Evolutionary conservation across 2,888 invertebrate genomes (phyloP).

Genomic region (Biston betularia): DNA sequence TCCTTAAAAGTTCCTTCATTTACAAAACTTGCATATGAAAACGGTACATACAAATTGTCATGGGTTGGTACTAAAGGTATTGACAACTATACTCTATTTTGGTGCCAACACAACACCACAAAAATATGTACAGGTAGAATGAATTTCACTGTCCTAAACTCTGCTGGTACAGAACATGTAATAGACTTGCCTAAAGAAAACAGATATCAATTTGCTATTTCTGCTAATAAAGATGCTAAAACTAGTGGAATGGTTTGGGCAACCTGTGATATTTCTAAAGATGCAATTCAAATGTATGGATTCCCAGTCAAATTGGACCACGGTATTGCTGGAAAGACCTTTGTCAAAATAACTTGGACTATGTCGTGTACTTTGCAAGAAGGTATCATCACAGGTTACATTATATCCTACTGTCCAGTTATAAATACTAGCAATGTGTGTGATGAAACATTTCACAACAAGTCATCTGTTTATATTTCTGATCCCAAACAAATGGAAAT

Average conservation of each 20-base stretch:
- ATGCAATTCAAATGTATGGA: conserved; percentile 84
- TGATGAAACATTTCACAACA: conserved; percentile 74
- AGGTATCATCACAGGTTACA: conserved; percentile 90
- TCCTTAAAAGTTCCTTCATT: conserved; percentile 84
- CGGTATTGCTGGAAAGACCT: conserved; percentile 72
- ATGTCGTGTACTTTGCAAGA: conserved; percentile 91
- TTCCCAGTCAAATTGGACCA: conserved; percentile 70
- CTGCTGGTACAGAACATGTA: conserved; percentile 80
- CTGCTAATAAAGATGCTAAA: conserved; percentile 89
- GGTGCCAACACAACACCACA: conserved; percentile 87
- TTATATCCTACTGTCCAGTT: conserved; percentile 90
- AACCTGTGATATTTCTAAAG: conserved; percentile 87
- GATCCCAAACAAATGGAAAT: conserved; percentile 82
- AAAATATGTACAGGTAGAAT: conserved; percentile 84
- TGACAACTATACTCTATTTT: conserved; percentile 92
- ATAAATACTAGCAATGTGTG: conserved; percentile 84
- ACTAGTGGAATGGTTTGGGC: conserved; percentile 96
- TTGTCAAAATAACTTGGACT: conserved; percentile 89
- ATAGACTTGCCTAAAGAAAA: conserved; percentile 86
- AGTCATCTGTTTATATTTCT: conserved; percentile 65
- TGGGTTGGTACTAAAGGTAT: conserved; percentile 88
- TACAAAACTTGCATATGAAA: conserved; percentile 90
- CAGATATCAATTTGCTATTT: conserved; percentile 92
- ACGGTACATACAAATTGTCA: conserved; percentile 90
- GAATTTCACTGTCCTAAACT: conserved; percentile 73